Evolutionary conservation across 2,113 vertebrate genomes (phyloP), one percentile per base, ranked within the genome.

Genomic region (Beaufortia kweichowensis): DNA sequence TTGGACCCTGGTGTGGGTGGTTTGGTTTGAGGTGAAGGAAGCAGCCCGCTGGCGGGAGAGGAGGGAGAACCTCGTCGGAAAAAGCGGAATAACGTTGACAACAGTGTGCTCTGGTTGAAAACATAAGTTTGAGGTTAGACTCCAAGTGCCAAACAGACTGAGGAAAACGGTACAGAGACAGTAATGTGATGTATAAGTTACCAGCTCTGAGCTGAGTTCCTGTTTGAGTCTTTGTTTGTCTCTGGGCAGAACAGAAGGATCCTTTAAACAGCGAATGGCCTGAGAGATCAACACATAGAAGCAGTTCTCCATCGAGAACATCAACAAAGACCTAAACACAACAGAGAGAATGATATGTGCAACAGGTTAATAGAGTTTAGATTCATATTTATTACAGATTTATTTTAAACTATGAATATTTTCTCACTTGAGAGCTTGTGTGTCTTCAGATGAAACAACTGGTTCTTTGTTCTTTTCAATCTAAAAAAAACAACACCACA

Each of bases 221-320:
- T 98, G 97, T 68, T 99, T 99, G 89, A 99, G 95, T 15, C 97
- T 90, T 90, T 99, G 97, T 74, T 99, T 98, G 85, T 99, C 97
- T 3, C 97, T 92, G 3, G 93, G 91, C 3, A 93, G 90, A 82
- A 98, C 92, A 0, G 90, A 84, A 0, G 94, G 91, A 83, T 99
- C 96, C 88, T 96, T 93, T 75, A 99, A 87, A 84, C 95, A 98
- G 0, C 95, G 94, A 17, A 95, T 86, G 0, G 97, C 97, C 88
- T 99, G 97, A 26, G 97, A 99, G 91, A 98, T 95, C 83, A 98
- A 90, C 87, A 99, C 92, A 83, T 98, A 98, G 90, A 99, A 98
- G 83, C 96, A 98, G 92, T 98, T 98, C 70, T 99, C 97, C 94
- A 98, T 98, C 53, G 94, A 96, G 85, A 99, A 99, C 93, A 96